Evolutionary conservation across 2,888 invertebrate genomes (phyloP).

Genomic region (Drosophila planitibia): DNA sequence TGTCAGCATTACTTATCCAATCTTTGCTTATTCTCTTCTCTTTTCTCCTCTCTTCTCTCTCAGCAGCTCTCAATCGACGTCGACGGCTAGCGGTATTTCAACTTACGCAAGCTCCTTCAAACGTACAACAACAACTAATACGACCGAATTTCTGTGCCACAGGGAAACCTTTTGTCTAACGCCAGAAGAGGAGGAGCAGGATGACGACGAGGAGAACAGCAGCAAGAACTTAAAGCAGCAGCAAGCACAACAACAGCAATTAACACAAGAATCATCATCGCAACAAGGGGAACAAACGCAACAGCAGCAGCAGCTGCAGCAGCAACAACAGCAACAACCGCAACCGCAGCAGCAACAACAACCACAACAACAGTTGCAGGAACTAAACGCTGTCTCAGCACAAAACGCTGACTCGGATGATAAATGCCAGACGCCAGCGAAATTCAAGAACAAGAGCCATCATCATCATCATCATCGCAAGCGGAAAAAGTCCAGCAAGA

Average conservation of each 20-base stretch:
- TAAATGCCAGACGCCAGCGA: conserved; percentile 62
- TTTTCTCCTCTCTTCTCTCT: conserved; percentile 8
- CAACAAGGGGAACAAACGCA: conserved; percentile 10
- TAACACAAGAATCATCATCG: conserved; percentile 12
- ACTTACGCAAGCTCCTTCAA: conserved; percentile 85
- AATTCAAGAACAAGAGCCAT: conserved; percentile 59
- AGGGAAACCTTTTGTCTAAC: conserved; percentile 85
- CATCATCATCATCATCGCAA: conserved; percentile 76
- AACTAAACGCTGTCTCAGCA: conserved; percentile 45
- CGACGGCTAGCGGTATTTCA: conserved; percentile 85
- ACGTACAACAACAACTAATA: conserved; percentile 84
- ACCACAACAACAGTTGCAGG: conserved; percentile 21
- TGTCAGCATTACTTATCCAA: conserved; percentile 8
- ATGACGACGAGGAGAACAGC: conserved; percentile 54
- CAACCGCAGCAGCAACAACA: conserved; percentile 14
- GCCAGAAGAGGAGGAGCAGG: conserved; percentile 82
- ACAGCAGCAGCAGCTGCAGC: conserved; percentile 21
- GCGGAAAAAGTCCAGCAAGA: conserved; percentile 82
- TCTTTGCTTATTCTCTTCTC: not conserved
- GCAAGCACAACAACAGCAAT: conserved; percentile 26
- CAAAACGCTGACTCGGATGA: conserved; percentile 27
- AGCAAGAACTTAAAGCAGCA: conserved; percentile 27
- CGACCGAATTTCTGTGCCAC: conserved; percentile 85
- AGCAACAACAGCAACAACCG: conserved; percentile 19
- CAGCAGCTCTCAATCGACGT: conserved; percentile 84